These are phyloP conservation scores for Macrotrachela quadricornifera DNA, from an alignment of 1,140 invertebrate genomes.

Conservation along the genomic window DNA sequence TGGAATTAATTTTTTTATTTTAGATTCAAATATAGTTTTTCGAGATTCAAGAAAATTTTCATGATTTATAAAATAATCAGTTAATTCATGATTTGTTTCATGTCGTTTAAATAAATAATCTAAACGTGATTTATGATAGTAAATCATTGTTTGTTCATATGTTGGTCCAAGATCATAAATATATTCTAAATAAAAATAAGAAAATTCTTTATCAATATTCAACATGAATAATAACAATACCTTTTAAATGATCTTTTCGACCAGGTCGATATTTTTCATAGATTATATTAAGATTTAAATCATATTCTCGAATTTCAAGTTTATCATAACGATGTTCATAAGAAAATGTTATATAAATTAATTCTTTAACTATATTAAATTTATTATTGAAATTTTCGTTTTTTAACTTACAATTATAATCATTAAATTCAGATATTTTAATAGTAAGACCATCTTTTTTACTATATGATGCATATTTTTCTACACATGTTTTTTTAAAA, in stretches of 20 bases:
- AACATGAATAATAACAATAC: too few relatives aligned
- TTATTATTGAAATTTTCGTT: too few relatives aligned
- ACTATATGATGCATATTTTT: conserved; percentile 52
- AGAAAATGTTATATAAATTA: too few relatives aligned
- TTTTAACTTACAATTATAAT: conserved; percentile 25
- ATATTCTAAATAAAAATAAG: too few relatives aligned
- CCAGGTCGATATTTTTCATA: too few relatives aligned
- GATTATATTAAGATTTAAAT: too few relatives aligned
- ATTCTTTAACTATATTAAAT: too few relatives aligned
- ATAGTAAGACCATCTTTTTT: conserved; percentile 46
- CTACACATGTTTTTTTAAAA: conserved; percentile 51
- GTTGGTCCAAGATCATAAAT: conserved; percentile 30
- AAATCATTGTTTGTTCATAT: conserved; percentile 41
- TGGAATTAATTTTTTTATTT: conserved; percentile 26
- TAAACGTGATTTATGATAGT: conserved; percentile 42
- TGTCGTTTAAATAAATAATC: conserved; percentile 43
- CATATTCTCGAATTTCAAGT: too few relatives aligned
- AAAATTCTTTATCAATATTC: too few relatives aligned
- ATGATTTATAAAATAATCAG: conserved; percentile 41
- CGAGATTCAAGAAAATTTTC: conserved; percentile 39
- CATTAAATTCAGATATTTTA: conserved; percentile 44
- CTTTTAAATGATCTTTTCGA: too few relatives aligned
- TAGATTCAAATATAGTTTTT: conserved; percentile 26
- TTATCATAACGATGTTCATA: too few relatives aligned
- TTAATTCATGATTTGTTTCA: conserved; percentile 38